These are phyloP conservation scores for Hemaris fuciformis DNA, from an alignment of 2,888 invertebrate genomes.

Conservation along the genomic window DNA sequence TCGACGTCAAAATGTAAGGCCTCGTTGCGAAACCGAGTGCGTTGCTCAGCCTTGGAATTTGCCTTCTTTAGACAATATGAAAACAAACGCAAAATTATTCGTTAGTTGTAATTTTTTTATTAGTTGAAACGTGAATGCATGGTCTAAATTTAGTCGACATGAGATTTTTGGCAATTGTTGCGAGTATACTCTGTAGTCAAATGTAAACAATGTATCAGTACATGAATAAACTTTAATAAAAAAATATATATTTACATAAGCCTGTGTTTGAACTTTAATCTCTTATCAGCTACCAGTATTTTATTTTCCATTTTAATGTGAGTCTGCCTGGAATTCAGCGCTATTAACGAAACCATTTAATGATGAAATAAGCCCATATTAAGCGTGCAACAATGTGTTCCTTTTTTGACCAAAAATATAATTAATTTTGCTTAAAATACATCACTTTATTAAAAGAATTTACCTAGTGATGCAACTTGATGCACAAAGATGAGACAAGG, in stretches of 20 bases:
- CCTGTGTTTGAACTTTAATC: not conserved
- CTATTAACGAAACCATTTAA: too few relatives aligned
- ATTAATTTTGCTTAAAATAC: too few relatives aligned
- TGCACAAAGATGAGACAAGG: too few relatives aligned
- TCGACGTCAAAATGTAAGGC: not conserved
- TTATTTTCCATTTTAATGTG: too few relatives aligned
- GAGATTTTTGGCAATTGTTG: conserved; percentile 1
- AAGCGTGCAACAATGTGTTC: too few relatives aligned
- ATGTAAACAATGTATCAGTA: conserved; percentile 2
- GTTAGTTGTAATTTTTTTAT: not conserved
- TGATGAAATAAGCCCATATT: too few relatives aligned
- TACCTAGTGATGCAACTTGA: too few relatives aligned
- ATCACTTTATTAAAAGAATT: too few relatives aligned
- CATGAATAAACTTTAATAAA: not conserved
- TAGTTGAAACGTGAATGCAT: not conserved
- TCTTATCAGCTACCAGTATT: not conserved
- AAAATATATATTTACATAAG: conserved; percentile 3
- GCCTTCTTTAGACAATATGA: not conserved
- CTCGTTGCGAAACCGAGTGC: not conserved
- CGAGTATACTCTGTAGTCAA: conserved; percentile 5
- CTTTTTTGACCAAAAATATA: too few relatives aligned
- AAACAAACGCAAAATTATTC: not conserved
- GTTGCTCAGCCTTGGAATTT: not conserved
- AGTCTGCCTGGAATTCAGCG: too few relatives aligned
- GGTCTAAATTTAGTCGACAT: not conserved